These are phyloP conservation scores for Hapalemur alaotrensis DNA, from an alignment of 2,797 vertebrate genomes.

Conservation along the genomic window DNA sequence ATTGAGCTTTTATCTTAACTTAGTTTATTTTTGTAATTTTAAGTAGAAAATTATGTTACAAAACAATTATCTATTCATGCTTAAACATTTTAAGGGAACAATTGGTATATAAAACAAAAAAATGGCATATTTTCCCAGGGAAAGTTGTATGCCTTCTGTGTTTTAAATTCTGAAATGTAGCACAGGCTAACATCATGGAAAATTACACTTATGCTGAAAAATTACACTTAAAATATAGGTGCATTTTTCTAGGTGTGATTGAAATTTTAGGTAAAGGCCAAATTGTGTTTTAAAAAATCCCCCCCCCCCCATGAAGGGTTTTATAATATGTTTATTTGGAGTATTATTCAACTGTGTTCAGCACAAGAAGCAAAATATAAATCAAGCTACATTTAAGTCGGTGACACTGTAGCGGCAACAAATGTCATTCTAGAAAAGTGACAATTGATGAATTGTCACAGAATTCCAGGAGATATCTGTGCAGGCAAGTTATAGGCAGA, in stretches of 20 bases:
- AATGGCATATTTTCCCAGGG: neutral
- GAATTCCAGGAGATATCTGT: conserved; percentile 26
- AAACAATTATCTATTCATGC: neutral
- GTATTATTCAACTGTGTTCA: conserved; percentile 67
- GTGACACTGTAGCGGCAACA: neutral
- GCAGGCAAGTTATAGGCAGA: neutral
- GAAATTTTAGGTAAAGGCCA: conserved; percentile 75
- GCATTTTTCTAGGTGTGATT: conserved; percentile 71
- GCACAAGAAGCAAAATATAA: conserved; percentile 50
- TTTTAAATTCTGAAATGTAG: conserved; percentile 38
- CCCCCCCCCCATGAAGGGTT: conserved; percentile 65
- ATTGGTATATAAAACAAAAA: neutral
- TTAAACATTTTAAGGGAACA: neutral
- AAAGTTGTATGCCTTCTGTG: neutral
- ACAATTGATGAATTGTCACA: conserved; percentile 37
- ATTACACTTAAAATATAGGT: conserved; percentile 78
- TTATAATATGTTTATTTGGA: conserved; percentile 59
- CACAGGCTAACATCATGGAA: conserved; percentile 64
- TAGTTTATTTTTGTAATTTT: neutral
- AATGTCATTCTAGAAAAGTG: conserved; percentile 34
- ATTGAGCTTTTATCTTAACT: neutral
- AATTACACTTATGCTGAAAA: conserved; percentile 72
- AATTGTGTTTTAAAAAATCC: conserved; percentile 59
- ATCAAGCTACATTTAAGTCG: conserved; percentile 15
- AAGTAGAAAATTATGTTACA: neutral